Conservation (phyloP, 2,888 invertebrate species). For the Amiota communis region DNA sequence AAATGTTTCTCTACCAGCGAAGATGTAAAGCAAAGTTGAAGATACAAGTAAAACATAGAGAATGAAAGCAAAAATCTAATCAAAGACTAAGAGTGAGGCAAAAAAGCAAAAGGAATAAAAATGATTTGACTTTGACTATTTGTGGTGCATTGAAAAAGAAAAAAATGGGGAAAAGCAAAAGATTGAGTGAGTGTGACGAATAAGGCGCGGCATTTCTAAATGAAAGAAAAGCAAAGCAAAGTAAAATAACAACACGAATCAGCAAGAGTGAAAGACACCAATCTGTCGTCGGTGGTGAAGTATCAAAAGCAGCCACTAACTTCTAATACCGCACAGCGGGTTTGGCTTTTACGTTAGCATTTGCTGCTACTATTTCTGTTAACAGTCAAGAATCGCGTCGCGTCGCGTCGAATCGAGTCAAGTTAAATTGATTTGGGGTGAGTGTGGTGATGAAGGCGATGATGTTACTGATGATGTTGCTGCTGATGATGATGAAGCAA, state of each 20-base stretch:
- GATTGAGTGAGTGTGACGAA: too few species aligned
- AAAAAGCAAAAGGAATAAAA: background rate
- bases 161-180: background rate
- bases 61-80: constrained; percentile 11
- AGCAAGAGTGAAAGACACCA: too few species aligned
- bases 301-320: too few species aligned
- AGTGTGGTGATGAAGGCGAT: background rate
- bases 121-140: background rate
- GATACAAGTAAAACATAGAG: background rate
- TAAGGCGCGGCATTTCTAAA: background rate
- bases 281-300: too few species aligned
- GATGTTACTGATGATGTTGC: background rate
- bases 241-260: background rate
- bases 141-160: background rate
- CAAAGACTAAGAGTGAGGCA: background rate
- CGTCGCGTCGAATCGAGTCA: background rate
- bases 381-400: background rate
- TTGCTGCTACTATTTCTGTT: too few species aligned
- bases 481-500: background rate
- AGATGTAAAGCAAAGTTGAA: background rate
- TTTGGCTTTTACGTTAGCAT: too few species aligned
- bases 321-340: too few species aligned
- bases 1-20: background rate
- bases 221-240: background rate
- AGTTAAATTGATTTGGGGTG: background rate